A percentile compares a stretch with the other conserved stretches of the same genome.
These are phyloP conservation scores for Ammospiza maritima DNA, from an alignment of 2,797 vertebrate species.

Conservation along the genomic window DNA sequence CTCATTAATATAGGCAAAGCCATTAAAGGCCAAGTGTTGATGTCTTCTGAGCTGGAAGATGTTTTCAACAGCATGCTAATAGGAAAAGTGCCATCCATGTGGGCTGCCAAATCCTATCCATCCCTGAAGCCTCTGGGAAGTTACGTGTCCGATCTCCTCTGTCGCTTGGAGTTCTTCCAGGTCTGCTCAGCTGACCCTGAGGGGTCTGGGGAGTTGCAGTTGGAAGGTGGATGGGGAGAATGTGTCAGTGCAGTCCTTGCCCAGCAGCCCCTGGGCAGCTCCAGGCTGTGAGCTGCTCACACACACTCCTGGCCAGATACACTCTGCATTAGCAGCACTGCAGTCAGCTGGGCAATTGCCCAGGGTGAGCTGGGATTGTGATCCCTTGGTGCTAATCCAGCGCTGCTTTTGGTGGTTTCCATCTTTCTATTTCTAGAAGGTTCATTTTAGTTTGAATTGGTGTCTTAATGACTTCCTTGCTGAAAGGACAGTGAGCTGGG, in stretches of 20 bases:
- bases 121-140: constrained; percentile 92
- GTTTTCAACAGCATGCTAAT: constrained; percentile 89
- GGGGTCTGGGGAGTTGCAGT: background rate
- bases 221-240: background rate
- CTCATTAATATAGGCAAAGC: constrained; percentile 87
- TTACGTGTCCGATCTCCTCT: constrained; percentile 87
- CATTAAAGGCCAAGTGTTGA: constrained; percentile 91
- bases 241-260: background rate
- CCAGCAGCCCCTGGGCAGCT: background rate
- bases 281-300: background rate
- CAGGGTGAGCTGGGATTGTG: background rate
- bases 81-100: constrained; percentile 88
- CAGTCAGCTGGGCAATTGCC: background rate
- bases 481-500: background rate
- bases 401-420: background rate
- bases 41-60: constrained; percentile 92
- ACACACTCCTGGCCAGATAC: background rate
- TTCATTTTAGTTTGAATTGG: background rate
- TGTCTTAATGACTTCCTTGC: background rate
- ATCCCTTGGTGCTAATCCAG: background rate
- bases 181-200: constrained; percentile 59
- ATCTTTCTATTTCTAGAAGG: background rate
- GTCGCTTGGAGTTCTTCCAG: constrained; percentile 88
- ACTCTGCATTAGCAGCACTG: background rate
- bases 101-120: constrained; percentile 91